Conservation (phyloP, 1,140 invertebrate genomes). For the Micrasema minimum region DNA sequence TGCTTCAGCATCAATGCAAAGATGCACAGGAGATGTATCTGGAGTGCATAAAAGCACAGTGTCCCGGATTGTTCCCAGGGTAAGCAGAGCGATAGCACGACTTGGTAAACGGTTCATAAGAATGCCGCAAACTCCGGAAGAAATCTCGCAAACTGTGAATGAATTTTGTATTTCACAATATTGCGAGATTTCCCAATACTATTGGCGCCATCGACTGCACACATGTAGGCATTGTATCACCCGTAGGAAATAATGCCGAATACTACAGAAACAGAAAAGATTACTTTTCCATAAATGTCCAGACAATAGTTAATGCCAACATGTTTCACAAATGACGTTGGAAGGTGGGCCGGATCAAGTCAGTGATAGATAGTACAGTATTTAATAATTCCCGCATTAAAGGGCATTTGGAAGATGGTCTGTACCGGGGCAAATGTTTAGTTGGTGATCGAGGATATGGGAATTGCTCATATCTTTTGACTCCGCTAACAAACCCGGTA, state of each 20-base stretch:
- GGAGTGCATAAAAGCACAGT: neutral
- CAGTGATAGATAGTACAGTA: neutral
- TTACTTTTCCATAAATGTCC: neutral
- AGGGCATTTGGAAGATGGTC: too few species aligned
- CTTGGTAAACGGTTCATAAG: neutral
- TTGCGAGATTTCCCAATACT: neutral
- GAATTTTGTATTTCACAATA: neutral
- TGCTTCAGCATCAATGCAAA: neutral
- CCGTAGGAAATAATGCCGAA: neutral
- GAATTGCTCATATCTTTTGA: neutral
- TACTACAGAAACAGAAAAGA: constrained; percentile 1
- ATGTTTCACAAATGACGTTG: neutral
- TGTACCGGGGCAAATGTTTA: neutral
- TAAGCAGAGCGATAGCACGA: constrained; percentile 4
- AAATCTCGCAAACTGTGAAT: neutral
- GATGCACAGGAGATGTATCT: neutral
- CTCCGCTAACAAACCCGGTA: neutral
- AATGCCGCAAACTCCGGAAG: neutral
- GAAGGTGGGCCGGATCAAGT: neutral
- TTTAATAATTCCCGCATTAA: neutral
- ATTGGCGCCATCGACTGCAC: neutral
- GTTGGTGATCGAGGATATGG: neutral
- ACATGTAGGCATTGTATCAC: neutral
- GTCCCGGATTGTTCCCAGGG: neutral
- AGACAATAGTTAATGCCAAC: neutral